These are phyloP conservation scores for Sebastes vulpes DNA, from an alignment of 2,797 vertebrate species.

Conservation along the genomic window DNA sequence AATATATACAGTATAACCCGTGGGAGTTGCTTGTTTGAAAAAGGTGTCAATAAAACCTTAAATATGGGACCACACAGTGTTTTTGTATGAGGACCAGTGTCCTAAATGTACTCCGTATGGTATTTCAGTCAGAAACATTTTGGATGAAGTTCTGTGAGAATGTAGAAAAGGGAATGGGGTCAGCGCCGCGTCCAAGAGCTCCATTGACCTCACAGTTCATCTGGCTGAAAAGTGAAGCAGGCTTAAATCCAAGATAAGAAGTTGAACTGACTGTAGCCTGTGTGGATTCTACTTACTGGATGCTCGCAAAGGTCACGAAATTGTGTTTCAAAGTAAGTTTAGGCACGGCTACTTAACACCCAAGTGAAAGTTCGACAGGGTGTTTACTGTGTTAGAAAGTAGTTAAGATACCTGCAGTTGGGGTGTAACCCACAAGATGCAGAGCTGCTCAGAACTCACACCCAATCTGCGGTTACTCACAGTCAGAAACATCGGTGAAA, in stretches of 20 bases:
- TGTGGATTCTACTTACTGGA: neutral
- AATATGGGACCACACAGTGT: neutral
- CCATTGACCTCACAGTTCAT: constrained; percentile 22
- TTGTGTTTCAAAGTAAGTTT: neutral
- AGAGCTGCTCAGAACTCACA: neutral
- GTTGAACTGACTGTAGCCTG: constrained; percentile 13
- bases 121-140: neutral
- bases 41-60: neutral
- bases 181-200: constrained; percentile 26
- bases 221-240: constrained; percentile 29
- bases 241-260: constrained; percentile 50
- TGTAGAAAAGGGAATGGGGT: constrained; percentile 6
- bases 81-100: neutral
- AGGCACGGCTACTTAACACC: neutral
- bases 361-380: neutral
- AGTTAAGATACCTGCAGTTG: neutral
- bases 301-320: neutral
- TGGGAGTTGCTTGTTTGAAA: neutral
- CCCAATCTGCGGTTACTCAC: too few species aligned
- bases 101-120: neutral
- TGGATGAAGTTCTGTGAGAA: constrained; percentile 1
- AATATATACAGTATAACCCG: neutral
- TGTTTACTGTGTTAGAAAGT: neutral
- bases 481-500: neutral
- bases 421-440: neutral